Percentiles rank a stretch among this genome's conserved stretches.
Evolutionary conservation across 2,113 vertebrate genomes (phyloP).

Genomic region (Thunnus maccoyii): DNA sequence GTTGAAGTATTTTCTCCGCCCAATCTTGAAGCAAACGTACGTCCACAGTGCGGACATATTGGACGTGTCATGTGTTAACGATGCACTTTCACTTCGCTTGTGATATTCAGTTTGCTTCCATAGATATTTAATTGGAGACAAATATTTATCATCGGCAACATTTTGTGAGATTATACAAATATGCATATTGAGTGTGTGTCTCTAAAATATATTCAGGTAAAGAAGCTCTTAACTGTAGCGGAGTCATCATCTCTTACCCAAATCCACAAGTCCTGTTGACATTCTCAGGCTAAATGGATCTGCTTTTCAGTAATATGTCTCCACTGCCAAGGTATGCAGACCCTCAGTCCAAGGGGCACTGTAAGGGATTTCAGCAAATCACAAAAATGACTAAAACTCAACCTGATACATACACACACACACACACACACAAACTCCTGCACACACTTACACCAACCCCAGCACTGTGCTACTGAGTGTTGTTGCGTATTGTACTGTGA

Average conservation of each 20-base stretch:
- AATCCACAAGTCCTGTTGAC: conserved; percentile 37
- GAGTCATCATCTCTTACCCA: conserved; percentile 5
- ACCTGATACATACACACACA: conserved; percentile 6
- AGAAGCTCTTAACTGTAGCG: not conserved
- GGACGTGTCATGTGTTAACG: not conserved
- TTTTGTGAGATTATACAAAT: not conserved
- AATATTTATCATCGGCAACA: not conserved
- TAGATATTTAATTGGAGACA: not conserved
- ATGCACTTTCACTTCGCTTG: not conserved
- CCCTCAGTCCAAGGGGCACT: conserved; percentile 38
- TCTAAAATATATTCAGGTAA: not conserved
- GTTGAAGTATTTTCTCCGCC: conserved; percentile 19
- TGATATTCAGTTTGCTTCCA: too few relatives aligned
- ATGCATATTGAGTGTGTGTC: not conserved
- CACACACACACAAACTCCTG: conserved; percentile 25
- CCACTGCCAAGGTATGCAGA: conserved; percentile 44
- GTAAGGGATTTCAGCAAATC: conserved; percentile 50
- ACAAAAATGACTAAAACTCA: conserved; percentile 38
- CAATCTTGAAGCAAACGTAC: not conserved
- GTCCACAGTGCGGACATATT: not conserved
- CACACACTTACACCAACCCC: not conserved
- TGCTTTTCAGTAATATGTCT: conserved; percentile 44
- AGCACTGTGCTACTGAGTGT: conserved; percentile 9
- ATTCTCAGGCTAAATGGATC: conserved; percentile 50
- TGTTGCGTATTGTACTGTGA: conserved; percentile 8